Evolutionary conservation across 1,140 invertebrate species (phyloP).

Genomic region (Euborellia annulipes): DNA sequence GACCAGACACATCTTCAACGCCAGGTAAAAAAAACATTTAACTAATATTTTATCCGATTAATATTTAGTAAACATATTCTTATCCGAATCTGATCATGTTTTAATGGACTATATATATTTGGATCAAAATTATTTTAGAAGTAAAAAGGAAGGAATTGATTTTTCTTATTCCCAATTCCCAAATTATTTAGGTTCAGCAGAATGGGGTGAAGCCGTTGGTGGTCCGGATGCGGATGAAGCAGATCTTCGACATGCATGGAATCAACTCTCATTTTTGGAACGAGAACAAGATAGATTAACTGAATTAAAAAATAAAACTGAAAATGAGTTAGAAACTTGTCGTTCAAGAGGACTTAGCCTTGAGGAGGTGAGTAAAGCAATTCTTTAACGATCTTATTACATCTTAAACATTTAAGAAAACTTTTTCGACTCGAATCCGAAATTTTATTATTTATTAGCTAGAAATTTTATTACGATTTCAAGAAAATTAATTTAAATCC

Average conservation of each 20-base stretch:
- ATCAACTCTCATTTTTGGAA: conserved; percentile 66
- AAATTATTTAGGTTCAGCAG: no score
- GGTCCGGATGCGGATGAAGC: conserved; percentile 36
- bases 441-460: no score
- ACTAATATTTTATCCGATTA: no score
- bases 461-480: background rate
- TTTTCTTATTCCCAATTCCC: no score
- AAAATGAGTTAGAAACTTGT: conserved; percentile 61
- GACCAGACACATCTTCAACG: conserved; percentile 28
- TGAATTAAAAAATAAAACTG: conserved; percentile 51
- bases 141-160: no score
- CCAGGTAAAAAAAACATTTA: no score
- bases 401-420: background rate
- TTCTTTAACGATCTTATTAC: conserved; percentile 5
- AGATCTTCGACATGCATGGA: conserved; percentile 66
- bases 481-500: background rate
- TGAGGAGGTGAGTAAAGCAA: conserved; percentile 50
- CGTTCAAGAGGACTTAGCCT: conserved; percentile 54
- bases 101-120: no score
- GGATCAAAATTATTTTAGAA: no score
- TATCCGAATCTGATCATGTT: no score
- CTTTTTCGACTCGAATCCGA: no score
- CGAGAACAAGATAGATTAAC: conserved; percentile 68
- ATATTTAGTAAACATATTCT: no score
- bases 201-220: no score